Evolutionary conservation across 1,140 invertebrate genomes (phyloP), one percentile per base, ranked within the genome.

Genomic region (Oryzaephilus surinamensis): DNA sequence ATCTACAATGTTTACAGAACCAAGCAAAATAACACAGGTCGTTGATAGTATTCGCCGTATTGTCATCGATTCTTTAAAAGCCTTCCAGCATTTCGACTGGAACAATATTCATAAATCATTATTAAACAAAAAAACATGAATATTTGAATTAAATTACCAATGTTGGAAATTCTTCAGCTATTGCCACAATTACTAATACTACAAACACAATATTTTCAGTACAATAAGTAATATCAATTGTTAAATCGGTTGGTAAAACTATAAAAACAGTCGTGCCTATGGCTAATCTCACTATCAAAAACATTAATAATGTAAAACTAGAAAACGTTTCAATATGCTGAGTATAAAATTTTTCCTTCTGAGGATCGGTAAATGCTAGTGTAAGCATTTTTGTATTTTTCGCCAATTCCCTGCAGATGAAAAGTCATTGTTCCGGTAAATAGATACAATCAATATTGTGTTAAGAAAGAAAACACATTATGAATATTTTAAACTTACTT

Each of bases 331-430:
- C 77, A 23, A 73, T 72, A 27, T 79, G 72, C 7, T 68, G 64
- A 17, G 72, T 68, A 57, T 79, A 87, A 14, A 70, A 73, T 19
- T 63, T 64, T 54, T 87, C 84, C 24, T 76, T 71, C 12, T 65
- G 67, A 1, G 57, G 52, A 38, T 79, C 73, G 35, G 71, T 74
- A 63, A 86, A 87, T 17, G 69, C 67, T 42, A 84, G 62, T 3
- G 70, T 75, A 45, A 79, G 62, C 45, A 75, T 70, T 14, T 69
- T 75, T 2, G 79, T 77, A 43, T 81, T 76, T 36, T 76, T 76
- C 15, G 71, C 71, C 34, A 86, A 54, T 51, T 83, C 79, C 46
- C 76, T 79, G 48, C 5, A 43, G 52, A 44, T 48, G n/a, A n/a
- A n/a, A n/a, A n/a, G n/a, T n/a, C n/a, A n/a, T n/a, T n/a, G n/a